Evolutionary conservation across 2,113 vertebrate genomes (phyloP), one percentile per base, ranked within the genome.

Genomic region (Mohoua ochrocephala): DNA sequence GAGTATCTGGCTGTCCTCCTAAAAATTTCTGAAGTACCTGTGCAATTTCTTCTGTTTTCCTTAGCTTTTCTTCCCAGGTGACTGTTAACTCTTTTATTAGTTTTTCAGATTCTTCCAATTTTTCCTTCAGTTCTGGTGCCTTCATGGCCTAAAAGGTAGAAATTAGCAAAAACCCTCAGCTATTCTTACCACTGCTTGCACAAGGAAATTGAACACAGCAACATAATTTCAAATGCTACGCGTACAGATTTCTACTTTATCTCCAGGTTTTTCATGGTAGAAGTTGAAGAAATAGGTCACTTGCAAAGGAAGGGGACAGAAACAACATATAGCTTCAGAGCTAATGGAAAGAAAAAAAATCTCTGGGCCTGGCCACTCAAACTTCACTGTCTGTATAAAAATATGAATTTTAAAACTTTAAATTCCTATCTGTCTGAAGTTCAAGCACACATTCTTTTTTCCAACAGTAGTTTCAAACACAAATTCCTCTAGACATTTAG

Each of bases 41-140:
- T 86, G 99, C 99, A 23, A 99, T 99, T 97, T 99, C 99, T 98
- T 99, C 99, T 4, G 99, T 99, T 97, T 99, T 99, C 77, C 99
- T 98, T 63, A 99, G 98, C 88, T 99, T 99, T 97, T 99, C 99
- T 97, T 99, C 99, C 99, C 99, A 99, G 26, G 99, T 99, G 86
- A 99, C 98, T 1, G 99, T 99, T 94, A 99, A 98, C 81, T 99
- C 99, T 98, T 98, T 98, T 91, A 99, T 99, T 91, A 99, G 98
- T 88, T 99, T 99, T 97, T 99, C 99, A 4, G 99, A 99, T 95
- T 99, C 99, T 78, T 99, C 99, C 20, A 99, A 98, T 95, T 99
- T 99, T 97, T 99, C 99, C 91, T 99, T 99, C 89, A 99, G 98
- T 97, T 99, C 99, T 19, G 99, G 99, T 82, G 99, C 99, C 94